A percentile compares a stretch with the other conserved stretches of the same genome.
Conservation (phyloP, 2,113 vertebrate genomes). For the Malurus elegans region DNA sequence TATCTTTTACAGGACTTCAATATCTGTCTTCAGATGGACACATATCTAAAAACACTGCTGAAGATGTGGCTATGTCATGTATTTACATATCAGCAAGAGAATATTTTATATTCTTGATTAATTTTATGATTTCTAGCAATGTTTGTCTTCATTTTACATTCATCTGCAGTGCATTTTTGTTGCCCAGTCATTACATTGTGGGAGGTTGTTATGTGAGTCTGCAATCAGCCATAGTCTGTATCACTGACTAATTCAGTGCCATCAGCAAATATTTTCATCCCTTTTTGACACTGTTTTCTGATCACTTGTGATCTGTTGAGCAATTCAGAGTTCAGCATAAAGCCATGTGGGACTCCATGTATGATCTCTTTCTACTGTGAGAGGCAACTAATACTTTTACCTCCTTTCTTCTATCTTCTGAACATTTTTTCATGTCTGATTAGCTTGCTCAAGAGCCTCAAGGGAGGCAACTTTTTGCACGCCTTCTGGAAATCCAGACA, state of each 20-base stretch:
- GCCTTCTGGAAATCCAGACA: constrained; percentile 23
- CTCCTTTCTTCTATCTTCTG: neutral
- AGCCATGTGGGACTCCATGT: neutral
- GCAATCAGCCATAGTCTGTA: neutral
- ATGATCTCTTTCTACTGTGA: neutral
- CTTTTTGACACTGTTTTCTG: neutral
- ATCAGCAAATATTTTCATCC: neutral
- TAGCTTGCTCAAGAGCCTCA: neutral
- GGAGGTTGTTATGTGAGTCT: neutral
- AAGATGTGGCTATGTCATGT: neutral
- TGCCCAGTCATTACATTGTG: neutral
- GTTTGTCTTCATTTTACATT: neutral
- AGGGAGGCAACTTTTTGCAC: neutral
- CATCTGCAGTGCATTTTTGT: neutral
- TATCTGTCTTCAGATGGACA: neutral
- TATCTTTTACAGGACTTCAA: neutral
- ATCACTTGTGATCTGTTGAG: neutral
- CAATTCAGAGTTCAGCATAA: neutral
- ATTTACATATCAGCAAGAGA: neutral
- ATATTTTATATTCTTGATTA: neutral
- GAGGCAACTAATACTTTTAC: neutral
- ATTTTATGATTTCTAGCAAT: neutral
- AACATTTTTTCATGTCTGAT: neutral
- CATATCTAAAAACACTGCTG: neutral
- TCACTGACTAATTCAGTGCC: neutral